Evolutionary conservation across 2,888 invertebrate genomes (phyloP).

Genomic region (Pimpla rufipes): DNA sequence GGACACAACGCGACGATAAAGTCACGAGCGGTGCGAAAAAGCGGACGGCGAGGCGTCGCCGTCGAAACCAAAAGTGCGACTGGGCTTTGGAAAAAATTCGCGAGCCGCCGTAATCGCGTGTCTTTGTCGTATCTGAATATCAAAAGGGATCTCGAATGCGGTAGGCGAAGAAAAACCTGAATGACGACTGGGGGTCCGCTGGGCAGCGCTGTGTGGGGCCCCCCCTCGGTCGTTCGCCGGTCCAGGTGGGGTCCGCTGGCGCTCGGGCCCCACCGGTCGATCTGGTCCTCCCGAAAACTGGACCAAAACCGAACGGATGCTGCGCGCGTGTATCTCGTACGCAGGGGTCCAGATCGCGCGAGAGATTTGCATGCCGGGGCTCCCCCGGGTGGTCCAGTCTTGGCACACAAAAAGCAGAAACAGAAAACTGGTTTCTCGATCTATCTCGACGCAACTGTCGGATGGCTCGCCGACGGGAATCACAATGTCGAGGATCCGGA

Average conservation of each 20-base stretch:
- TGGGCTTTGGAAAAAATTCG: constrained; percentile 43
- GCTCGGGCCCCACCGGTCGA: constrained; percentile 79
- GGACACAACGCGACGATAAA: background rate
- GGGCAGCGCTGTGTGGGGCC: constrained; percentile 62
- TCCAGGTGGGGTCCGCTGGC: constrained; percentile 83
- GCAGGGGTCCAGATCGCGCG: constrained; percentile 55
- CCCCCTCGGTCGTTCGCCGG: constrained; percentile 60
- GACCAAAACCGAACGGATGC: constrained; percentile 74
- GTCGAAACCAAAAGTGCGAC: constrained; percentile 38
- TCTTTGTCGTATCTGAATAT: constrained; percentile 78
- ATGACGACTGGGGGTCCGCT: constrained; percentile 83
- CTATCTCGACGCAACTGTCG: constrained; percentile 69
- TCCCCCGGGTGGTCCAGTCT: constrained; percentile 68
- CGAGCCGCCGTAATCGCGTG: constrained; percentile 36
- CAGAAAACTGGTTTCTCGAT: constrained; percentile 67
- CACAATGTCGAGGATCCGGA: constrained; percentile 47
- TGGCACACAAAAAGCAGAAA: constrained; percentile 33
- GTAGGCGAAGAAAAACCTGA: constrained; percentile 77
- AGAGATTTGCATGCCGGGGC: constrained; percentile 68
- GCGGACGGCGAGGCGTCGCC: constrained; percentile 28
- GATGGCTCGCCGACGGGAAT: constrained; percentile 53
- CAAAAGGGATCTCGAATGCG: constrained; percentile 74
- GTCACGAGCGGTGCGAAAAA: background rate
- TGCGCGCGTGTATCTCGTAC: constrained; percentile 44
- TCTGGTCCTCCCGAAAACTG: constrained; percentile 80